Evolutionary conservation across 2,113 vertebrate species (phyloP).

Genomic region (Mobula birostris): DNA sequence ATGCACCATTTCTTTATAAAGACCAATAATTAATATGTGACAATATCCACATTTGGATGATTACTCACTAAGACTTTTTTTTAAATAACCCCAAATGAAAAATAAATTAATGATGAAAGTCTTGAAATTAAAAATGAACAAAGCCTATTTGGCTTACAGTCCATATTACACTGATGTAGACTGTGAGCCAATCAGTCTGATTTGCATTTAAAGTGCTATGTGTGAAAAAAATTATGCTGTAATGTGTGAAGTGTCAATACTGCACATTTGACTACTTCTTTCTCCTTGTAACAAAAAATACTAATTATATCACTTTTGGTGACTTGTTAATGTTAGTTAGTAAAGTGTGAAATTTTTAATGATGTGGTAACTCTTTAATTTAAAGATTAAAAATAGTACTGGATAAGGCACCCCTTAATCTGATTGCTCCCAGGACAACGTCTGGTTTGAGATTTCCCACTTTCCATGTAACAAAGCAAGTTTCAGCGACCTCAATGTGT

Average conservation of each 20-base stretch:
- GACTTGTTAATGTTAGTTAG: slow-evolving; percentile 37
- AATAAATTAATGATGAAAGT: slow-evolving; percentile 22
- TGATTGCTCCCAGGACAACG: background rate
- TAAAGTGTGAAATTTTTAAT: slow-evolving; percentile 38
- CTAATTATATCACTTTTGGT: slow-evolving; percentile 37
- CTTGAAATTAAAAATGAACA: slow-evolving; percentile 11
- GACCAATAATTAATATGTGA: background rate
- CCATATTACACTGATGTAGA: background rate
- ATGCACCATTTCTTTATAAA: background rate
- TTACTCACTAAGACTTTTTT: background rate
- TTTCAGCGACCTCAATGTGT: background rate
- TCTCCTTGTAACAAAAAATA: slow-evolving; percentile 18
- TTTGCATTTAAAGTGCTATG: slow-evolving; percentile 37
- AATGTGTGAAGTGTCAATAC: slow-evolving; percentile 36
- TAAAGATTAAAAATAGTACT: slow-evolving; percentile 36
- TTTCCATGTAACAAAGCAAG: background rate
- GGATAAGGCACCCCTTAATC: background rate
- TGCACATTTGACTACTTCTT: slow-evolving; percentile 36
- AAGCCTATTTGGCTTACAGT: background rate
- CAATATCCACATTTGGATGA: background rate
- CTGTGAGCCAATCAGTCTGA: background rate
- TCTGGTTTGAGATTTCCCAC: background rate
- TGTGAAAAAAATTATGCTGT: slow-evolving; percentile 31
- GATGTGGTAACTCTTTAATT: slow-evolving; percentile 38
- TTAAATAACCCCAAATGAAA: slow-evolving; percentile 6